Conservation (phyloP, 2,888 invertebrate genomes). For the Rotaria socialis region DNA sequence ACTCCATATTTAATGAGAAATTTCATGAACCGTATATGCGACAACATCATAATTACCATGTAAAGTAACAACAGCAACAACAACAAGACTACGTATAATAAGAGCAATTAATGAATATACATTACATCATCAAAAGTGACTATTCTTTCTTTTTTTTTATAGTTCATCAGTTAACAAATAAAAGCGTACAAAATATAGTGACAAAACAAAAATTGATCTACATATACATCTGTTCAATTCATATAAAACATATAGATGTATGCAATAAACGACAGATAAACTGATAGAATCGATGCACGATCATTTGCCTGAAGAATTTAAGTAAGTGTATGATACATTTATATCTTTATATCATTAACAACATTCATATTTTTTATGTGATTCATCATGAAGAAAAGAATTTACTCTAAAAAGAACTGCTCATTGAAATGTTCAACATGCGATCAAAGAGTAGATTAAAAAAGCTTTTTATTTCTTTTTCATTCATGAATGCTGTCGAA, state of each 20-base stretch:
- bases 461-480: background rate
- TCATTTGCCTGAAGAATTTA: background rate
- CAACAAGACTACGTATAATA: background rate
- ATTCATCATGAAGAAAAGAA: background rate
- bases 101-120: too few species aligned
- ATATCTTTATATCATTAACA: background rate
- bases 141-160: background rate
- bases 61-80: background rate
- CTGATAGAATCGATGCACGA: conserved; percentile 3
- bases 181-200: background rate
- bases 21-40: background rate
- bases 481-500: background rate
- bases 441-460: background rate
- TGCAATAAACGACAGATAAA: background rate
- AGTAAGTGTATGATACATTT: background rate
- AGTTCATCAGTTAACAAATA: background rate
- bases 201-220: background rate
- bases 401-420: background rate
- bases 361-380: background rate
- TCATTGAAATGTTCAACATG: background rate
- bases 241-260: background rate
- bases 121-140: background rate
- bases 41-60: background rate
- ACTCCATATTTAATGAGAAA: background rate
- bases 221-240: background rate